Percentiles rank a stretch among this genome's conserved stretches.
Conservation (phyloP, 1,140 invertebrate genomes). For the Drosophila rhopaloa region DNA sequence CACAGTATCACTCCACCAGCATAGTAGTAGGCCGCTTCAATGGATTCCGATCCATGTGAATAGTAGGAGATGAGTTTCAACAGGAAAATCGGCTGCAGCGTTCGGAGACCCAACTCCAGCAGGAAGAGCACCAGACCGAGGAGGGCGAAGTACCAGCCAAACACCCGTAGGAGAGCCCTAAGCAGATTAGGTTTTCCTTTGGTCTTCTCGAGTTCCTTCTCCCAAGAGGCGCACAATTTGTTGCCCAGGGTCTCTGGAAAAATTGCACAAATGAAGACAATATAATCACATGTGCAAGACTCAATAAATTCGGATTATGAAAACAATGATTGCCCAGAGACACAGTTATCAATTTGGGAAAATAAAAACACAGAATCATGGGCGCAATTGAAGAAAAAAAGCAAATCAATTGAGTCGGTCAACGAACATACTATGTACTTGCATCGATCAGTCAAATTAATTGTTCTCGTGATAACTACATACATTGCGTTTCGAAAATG, state of each 20-base stretch:
- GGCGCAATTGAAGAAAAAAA: conserved; percentile 28
- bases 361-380: conserved; percentile 17
- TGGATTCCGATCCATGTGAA: conserved; percentile 84
- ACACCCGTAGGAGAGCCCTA: conserved; percentile 58
- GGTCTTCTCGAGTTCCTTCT: conserved; percentile 53
- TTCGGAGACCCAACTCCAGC: conserved; percentile 84
- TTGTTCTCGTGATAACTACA: conserved; percentile 33
- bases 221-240: conserved; percentile 67
- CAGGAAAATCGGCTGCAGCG: conserved; percentile 90
- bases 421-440: conserved; percentile 54
- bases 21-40: conserved; percentile 87
- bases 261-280: conserved; percentile 9
- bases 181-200: conserved; percentile 72
- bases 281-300: conserved; percentile 16
- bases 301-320: conserved; percentile 44
- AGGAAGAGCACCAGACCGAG: conserved; percentile 71
- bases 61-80: conserved; percentile 89
- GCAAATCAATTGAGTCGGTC: conserved; percentile 46
- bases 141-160: conserved; percentile 66
- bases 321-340: conserved; percentile 12
- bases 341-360: conserved; percentile 35
- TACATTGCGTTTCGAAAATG: conserved; percentile 19
- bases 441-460: conserved; percentile 51
- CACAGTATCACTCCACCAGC: conserved; percentile 88
- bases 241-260: conserved; percentile 74